Base-by-base conservation (phyloP, 2,797 vertebrate species). In the Sparidentex hasta region DNA sequence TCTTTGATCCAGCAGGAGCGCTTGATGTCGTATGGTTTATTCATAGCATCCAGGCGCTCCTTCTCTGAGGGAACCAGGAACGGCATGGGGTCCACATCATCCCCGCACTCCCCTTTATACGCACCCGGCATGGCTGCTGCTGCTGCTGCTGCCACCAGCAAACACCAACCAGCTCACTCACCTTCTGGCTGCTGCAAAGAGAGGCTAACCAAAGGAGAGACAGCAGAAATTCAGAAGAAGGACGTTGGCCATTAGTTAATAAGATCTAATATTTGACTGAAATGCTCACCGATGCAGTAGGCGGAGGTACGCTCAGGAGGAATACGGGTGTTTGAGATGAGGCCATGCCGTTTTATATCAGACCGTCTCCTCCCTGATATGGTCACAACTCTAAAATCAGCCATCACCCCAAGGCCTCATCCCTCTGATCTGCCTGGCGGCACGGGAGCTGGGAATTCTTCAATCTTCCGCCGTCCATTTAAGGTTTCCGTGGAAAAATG, bases 1-100 rank as follows among this genome's bases (percentile, higher is more conserved):
- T 94, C 87, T 86, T 91, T 93, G 81, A 95, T 67, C 93, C 93
- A 94, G 86, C 92, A 95, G 7, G 92, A 94, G 71, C 83, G 93
- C 85, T 95, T 95, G 74, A 95, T 95, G 71, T 95, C 90, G 0
- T 72, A 94, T 12, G 92, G 78, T 72, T 93, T 94, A 80, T 81
- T 95, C 76, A 88, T 85, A 48, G 84, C 89, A 74, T 95, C 88
- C 0, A 91, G 51, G 50, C 82, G 92, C 91, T 95, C 92, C 84
- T 94, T 94, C 29, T 95, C 87, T 0, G 75, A 29, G 43, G 92
- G 90, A 71, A 63, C 74, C 88, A 94, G 86, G 89, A 94, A 92
- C 1, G 88, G 86, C 92, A 93, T 89, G 14, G 93, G 90, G 70
- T 95, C 95, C 81, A 95, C 85, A 33, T 94, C 81, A 0, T 93